Evolutionary conservation across 2,113 vertebrate genomes (phyloP), one percentile per base, ranked within the genome.

Genomic region (Ursus arctos): DNA sequence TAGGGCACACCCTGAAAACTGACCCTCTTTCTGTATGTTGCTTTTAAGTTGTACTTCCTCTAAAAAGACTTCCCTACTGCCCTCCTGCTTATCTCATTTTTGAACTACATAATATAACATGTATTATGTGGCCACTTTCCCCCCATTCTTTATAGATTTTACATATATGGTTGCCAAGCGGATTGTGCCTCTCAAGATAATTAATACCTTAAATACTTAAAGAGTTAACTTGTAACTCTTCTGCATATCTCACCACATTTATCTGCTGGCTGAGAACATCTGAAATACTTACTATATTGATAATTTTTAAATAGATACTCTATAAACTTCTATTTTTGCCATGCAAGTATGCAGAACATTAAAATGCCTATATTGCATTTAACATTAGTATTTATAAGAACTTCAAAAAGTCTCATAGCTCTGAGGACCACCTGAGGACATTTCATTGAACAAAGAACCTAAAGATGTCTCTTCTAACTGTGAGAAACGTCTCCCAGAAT

Each of bases 311-410:
- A 76, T 67, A 9, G 7, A n/a, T 71, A 57, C 4, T 18, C 28
- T 77, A 31, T 16, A 26, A 71, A n/a, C 36, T 71, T 88, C 1
- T 77, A 36, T 86, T 88, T 94, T 81, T 26, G 6, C 7, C 19
- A 28, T 21, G 13, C 8, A 7, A 87, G 33, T 61, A 67, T 82
- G 51, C 36, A 83, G 53, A 93, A 63, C 4, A 94, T 12, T 85
- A 51, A 76, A 67, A 26, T 7, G 0, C 1, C 31, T 90, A n/a
- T 21, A 31, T 31, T 63, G 11, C 57, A 81, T 51, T 59, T 76
- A 85, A 85, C 80, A 53, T 71, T 43, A 80, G 8, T 21, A 82
- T 91, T 91, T 88, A 91, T n/a, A 40, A 88, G n/a, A 69, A 51
- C 13, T 9, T 81, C 26, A 69, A 36, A 15, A 81, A 91, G 2